phyloP scores from a whole-genome alignment of 2,888 invertebrate species.

The Macropis europaea region DNA sequence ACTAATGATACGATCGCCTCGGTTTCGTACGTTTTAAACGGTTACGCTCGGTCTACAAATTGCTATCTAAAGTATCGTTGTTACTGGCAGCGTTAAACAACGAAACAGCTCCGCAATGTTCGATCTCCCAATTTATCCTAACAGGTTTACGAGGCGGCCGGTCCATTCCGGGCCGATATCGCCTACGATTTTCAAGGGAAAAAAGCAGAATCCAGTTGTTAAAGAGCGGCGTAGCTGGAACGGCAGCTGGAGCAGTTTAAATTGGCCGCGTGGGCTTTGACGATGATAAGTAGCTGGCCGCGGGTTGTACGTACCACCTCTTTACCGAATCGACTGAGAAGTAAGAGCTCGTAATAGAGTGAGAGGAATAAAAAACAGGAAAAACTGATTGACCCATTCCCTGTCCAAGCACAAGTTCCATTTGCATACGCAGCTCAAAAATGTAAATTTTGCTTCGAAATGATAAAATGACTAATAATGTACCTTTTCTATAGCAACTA shows the following conservation, averaged over 20 bases:
- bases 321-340: not conserved
- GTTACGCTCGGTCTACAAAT: no score
- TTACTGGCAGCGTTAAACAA: not conserved
- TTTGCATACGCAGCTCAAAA: no score
- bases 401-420: no score
- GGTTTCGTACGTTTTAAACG: no score
- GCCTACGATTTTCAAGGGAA: slow-evolving; percentile 45
- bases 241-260: slow-evolving; percentile 57
- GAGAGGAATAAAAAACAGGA: no score
- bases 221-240: slow-evolving; percentile 31
- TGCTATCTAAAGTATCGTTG: slow-evolving; percentile 1
- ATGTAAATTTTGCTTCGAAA: no score
- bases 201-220: slow-evolving; percentile 28
- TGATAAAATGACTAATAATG: no score
- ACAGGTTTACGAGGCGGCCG: slow-evolving; percentile 5
- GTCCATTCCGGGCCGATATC: not conserved
- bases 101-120: not conserved
- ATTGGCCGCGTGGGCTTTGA: slow-evolving; percentile 65
- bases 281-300: slow-evolving; percentile 65
- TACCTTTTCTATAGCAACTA: no score
- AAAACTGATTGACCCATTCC: no score
- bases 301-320: slow-evolving; percentile 25
- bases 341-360: slow-evolving; percentile 13
- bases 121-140: not conserved
- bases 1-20: no score